Evolutionary conservation across 37 sponge, comb jelly and placozoan genomes (phyloP), one percentile per base, ranked within the genome.

Genomic region (Aphrocallistes beatrix): DNA sequence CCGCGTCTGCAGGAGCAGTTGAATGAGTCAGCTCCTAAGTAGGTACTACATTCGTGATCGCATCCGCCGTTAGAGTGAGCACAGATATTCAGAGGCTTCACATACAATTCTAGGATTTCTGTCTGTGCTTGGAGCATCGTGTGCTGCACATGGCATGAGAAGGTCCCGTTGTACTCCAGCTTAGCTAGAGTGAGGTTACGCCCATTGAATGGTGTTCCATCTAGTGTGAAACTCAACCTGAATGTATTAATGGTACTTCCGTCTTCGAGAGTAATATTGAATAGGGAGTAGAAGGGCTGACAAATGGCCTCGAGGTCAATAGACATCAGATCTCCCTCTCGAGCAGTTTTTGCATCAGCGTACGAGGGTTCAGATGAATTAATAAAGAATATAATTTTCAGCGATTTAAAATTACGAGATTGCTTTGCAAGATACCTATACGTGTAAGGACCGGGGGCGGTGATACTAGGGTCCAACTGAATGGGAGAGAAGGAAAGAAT

Each of bases 1-100:
- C 75, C 75, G 34, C 28, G 75, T 60, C 75, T 60, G 75, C 75
- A 60, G 75, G 75, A 60, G 21, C 75, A 60, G 34, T 60, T 60
- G 75, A 60, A 60, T 60, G 75, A 25, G 34, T 60, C 75, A 19
- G 75, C 75, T 60, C 10, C 34, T 3, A 60, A 25, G 34, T 60
- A 19, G 25, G 75, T 60, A 13, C 21, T 3, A 13, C 75, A 60
- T 30, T 25, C 28, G 75, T 60, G 75, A 25, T 60, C 75, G n/a
- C 75, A 60, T 30, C 75, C 75, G 34, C 75, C 75, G 34, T 60
- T 60, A 25, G 75, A 60, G 34, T 60, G 75, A 3, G 75, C 75
- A 60, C 75, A 60, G 32, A 60, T 30, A 13, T 60, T 60, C 6
- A 60, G 75, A 3, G 75, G 75, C 34, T 60, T 60, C 1, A 60